Evolutionary conservation across 1,140 invertebrate species (phyloP), one percentile per base, ranked within the genome.

Genomic region (Zaprionus lachaisei): DNA sequence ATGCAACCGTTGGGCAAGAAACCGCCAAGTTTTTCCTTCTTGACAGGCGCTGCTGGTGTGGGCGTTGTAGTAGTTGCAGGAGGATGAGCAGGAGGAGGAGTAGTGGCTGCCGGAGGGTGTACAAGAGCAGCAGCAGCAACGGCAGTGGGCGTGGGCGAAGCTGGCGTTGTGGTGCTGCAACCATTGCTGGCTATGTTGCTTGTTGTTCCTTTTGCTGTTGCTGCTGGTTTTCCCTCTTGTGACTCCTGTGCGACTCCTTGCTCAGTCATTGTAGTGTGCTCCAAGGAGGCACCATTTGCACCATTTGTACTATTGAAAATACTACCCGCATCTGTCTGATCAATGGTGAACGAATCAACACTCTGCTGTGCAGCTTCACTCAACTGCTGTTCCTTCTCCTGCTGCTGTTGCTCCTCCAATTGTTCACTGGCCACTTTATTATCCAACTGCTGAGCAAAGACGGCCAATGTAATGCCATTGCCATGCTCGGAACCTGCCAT

Each of bases 1-100:
- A 93, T 93, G 57, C 92, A 93, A 64, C 92, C 90, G 22, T 93
- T 93, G 60, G 92, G 92, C 76, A 93, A 74, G 63, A 93, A 93
- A 12, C 92, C 92, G 20, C 92, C 91, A 15, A 93, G 76, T 60
- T 93, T 93, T 44, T 93, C 92, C 64, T 93, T 93, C 71, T 93
- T 93, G 5, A 74, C 69, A 3, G 91, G 85, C 7, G 84, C 64
- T 51, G 81, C 60, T 51, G 72, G 56, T 20, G 70, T 37, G 37
- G 78, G 57, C 44, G 64, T 73, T 22, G 65, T 64, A 60, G 67
- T 56, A 4, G 63, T 51, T 76, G 63, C 54, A 44, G 37, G 22
- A 38, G 38, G n/a, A 22, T 34, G 31, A 34, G 9, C 31, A 34
- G 68, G 44, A 26, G 68, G 44, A 24, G 70, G 47, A 24, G 47